Percentiles rank a stretch among this genome's conserved stretches.
phyloP scores from a whole-genome alignment of 1,140 invertebrate species.

The Ceratitis capitata region DNA sequence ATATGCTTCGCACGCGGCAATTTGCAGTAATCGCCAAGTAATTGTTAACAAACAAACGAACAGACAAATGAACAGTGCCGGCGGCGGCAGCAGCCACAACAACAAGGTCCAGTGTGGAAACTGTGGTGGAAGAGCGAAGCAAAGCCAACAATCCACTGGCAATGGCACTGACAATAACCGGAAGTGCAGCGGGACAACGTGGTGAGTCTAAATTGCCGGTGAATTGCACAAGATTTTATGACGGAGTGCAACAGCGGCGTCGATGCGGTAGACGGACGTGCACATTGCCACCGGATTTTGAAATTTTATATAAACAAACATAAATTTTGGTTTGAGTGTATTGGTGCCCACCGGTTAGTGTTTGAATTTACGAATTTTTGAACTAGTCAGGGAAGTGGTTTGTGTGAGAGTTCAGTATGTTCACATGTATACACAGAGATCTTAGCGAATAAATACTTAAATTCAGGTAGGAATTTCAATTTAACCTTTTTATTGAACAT shows the following conservation, averaged over 20 bases:
- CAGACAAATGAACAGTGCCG: not conserved
- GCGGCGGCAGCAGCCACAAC: constrained; percentile 1
- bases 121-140: not conserved
- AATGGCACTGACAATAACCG: constrained; percentile 20
- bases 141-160: not conserved
- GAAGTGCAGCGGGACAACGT: not conserved
- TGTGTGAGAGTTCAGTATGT: too few relatives aligned
- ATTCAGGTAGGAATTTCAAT: too few relatives aligned
- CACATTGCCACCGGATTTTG: constrained; percentile 28
- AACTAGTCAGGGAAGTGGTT: too few relatives aligned
- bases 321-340: not conserved
- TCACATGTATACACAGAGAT: too few relatives aligned
- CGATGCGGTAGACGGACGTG: not conserved
- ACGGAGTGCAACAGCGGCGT: not conserved
- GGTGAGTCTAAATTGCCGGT: not conserved
- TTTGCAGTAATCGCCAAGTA: constrained; percentile 16
- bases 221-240: not conserved
- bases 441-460: too few relatives aligned
- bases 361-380: too few relatives aligned
- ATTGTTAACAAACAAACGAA: constrained; percentile 28
- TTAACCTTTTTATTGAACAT: too few relatives aligned
- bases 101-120: not conserved
- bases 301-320: not conserved
- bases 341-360: not conserved
- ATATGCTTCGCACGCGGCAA: constrained; percentile 26